Evolutionary conservation across 2,797 vertebrate species (phyloP).

Genomic region (Rhinoraja longicauda): DNA sequence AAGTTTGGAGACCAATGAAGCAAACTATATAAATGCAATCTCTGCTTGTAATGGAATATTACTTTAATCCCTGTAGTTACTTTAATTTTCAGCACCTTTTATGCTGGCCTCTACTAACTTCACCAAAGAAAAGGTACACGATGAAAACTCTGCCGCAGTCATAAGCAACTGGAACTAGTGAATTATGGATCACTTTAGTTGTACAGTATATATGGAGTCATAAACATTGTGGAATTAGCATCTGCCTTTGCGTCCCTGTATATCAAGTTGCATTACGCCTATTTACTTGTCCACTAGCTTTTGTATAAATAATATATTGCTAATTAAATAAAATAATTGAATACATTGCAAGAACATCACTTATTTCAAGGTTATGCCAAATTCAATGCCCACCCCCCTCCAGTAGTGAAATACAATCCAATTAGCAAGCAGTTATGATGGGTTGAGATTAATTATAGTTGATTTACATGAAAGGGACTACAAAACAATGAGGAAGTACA

Average conservation of each 20-base stretch:
- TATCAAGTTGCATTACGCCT: not conserved
- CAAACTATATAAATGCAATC: not conserved
- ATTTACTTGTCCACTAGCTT: not conserved
- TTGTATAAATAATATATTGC: not conserved
- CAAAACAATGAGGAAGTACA: not conserved
- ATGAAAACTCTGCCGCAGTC: slow-evolving; percentile 44
- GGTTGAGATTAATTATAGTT: not conserved
- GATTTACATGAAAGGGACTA: not conserved
- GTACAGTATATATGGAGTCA: not conserved
- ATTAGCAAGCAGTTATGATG: not conserved
- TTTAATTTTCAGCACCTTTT: slow-evolving; percentile 38
- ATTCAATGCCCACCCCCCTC: not conserved
- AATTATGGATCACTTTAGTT: not conserved
- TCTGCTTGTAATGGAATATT: not conserved
- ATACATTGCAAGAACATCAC: not conserved
- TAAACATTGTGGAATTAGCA: not conserved
- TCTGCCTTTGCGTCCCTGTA: not conserved
- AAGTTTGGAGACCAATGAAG: not conserved
- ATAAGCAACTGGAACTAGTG: slow-evolving; percentile 46
- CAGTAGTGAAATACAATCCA: not conserved
- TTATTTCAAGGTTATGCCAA: not conserved
- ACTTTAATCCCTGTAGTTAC: not conserved
- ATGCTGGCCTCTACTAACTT: slow-evolving; percentile 93
- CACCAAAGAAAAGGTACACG: slow-evolving; percentile 69
- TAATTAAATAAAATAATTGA: not conserved